Evolutionary conservation across 2,113 vertebrate genomes (phyloP), one percentile per base, ranked within the genome.

Genomic region (Mormyrus lacerda): DNA sequence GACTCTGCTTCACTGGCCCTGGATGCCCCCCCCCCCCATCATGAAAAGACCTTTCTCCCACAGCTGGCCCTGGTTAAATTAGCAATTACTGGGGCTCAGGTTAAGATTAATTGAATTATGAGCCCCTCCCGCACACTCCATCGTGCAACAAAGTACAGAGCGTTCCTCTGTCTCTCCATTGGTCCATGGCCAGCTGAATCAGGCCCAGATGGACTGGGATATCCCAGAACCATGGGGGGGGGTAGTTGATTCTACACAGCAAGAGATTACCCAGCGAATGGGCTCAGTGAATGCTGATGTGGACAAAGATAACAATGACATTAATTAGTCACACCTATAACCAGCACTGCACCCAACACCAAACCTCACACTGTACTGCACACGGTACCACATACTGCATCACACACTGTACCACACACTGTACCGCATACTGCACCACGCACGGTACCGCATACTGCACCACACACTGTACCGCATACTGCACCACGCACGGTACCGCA

Each of bases 51-150:
- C 91, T 91, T 94, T 86, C 85, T 91, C 47, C 92, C 92, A 95
- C 95, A 94, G 94, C 92, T 65, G 93, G 94, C 94, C 95, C 35
- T 90, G 88, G 93, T 94, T 95, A 93, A 94, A 93, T 93, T 94
- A 93, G 92, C 94, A 94, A 94, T 95, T 95, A 95, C 93, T 92
- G 91, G 92, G 89, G 92, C 93, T 93, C 93, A 93, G 94, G 94
- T 95, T 93, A 91, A 93, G 93, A 95, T 95, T 94, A 94, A 96
- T 95, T 93, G 93, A 95, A 95, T 94, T 94, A 95, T 90, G 89
- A 92, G 91, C 55, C 93, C 93, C 93, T 91, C 93, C 94, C 92
- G 90, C 90, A 90, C 93, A 89, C 92, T 94, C 91, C 91, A 85
- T 94, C 92, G 93, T 93, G 93, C 89, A 92, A 93, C 89, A 92